Base-by-base conservation (phyloP, 2,113 vertebrate genomes). In the Planiliza haematocheilus region DNA sequence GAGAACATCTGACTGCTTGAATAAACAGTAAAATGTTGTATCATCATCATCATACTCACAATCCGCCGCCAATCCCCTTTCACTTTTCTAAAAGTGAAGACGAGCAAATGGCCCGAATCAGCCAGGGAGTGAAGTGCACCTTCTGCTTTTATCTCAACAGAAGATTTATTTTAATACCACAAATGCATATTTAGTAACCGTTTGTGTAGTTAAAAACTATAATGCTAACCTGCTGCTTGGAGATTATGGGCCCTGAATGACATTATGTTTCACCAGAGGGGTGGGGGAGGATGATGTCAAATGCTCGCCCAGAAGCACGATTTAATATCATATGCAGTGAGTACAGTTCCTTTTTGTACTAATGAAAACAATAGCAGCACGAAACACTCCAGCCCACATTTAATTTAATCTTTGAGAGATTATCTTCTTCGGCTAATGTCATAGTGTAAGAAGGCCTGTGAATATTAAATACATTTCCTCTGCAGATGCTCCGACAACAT, bases 361-460 rank as follows among this genome's bases (percentile, higher is more conserved):
- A 84, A 92, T 93, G 90, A 92, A 92, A 93, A 93, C 89, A 93
- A 93, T 91, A 93, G 89, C 85, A 79, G 90, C 88, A 50, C 88
- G 89, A 91, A 93, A 91, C 90, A 91, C 85, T 77, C 69, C 79
- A 81, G 86, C 87, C 89, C 88, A 92, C 89, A 91, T 93, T 92
- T 91, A 86, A 92, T 93, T 93, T 94, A 91, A 93, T 93, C 90
- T 90, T 70, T 61, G 76, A 71, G 81, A 91, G 93, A 94, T 94
- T 94, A 93, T 82, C 80, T 75, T 88, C 82, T 74, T 39, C 62
- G 34, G 87, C 80, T 91, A 89, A 93, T 92, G 90, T 91, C 87
- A 66, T 63, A 77, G 80, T 64, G 74, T 76, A 88, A 79, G 78
- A 89, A 73, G 76, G 63, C 81, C 81, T 7, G 61, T 85, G 89